Percentiles rank a stretch among this genome's conserved stretches.
Evolutionary conservation across 2,113 vertebrate species (phyloP).

Genomic region (Sigmodon hispidus): DNA sequence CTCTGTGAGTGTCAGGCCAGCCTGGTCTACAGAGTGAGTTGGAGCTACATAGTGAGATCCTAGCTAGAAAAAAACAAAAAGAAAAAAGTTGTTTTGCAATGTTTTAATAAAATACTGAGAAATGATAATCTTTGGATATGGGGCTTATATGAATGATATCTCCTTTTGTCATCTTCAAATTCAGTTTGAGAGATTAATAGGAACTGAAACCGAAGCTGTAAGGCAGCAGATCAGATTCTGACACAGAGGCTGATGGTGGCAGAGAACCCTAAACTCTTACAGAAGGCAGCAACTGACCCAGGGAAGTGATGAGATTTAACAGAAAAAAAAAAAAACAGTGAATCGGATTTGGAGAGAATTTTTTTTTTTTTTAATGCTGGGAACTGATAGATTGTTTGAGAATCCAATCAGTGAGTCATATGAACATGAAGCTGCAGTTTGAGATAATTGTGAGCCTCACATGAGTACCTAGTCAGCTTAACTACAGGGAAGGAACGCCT

Average conservation of each 20-base stretch:
- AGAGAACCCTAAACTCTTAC: not conserved
- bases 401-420: not conserved
- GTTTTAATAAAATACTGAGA: not conserved
- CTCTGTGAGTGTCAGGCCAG: no score
- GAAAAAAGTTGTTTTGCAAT: not conserved
- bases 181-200: not conserved
- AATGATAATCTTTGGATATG: not conserved
- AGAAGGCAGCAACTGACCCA: not conserved
- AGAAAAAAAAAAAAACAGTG: not conserved
- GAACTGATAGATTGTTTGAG: not conserved
- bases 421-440: not conserved
- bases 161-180: conserved; percentile 5
- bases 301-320: not conserved
- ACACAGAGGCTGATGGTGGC: not conserved
- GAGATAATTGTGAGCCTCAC: not conserved
- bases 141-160: not conserved
- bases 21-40: no score
- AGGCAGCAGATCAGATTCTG: not conserved
- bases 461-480: not conserved
- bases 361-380: not conserved
- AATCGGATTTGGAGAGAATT: not conserved
- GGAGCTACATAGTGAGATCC: not conserved
- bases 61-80: not conserved
- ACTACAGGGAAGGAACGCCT: not conserved
- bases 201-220: not conserved